Evolutionary conservation across 2,113 vertebrate genomes (phyloP).

Genomic region (Actenoides lindsayi): DNA sequence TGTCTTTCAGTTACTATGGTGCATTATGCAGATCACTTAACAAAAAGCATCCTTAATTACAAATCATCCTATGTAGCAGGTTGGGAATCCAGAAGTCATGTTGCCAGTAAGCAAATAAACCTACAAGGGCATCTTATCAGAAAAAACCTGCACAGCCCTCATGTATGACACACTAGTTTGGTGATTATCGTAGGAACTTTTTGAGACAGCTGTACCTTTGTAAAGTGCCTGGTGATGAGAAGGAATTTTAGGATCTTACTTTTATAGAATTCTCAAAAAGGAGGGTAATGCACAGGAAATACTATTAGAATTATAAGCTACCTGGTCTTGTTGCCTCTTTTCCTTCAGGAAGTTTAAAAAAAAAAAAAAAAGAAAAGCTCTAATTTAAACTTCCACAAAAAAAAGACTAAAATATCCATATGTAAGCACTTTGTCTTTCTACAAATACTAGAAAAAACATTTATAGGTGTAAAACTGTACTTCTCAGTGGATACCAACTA

Average conservation of each 20-base stretch:
- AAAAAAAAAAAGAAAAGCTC: background rate
- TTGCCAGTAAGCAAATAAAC: conserved; percentile 6
- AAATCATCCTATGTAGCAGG: background rate
- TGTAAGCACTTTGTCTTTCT: background rate
- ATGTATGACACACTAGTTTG: background rate
- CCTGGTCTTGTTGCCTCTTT: background rate
- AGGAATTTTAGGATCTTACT: background rate
- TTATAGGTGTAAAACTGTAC: background rate
- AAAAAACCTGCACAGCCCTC: background rate
- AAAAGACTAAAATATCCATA: background rate
- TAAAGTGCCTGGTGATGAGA: background rate
- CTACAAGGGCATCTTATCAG: background rate
- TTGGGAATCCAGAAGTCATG: background rate
- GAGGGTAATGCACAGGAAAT: background rate
- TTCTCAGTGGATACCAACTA: background rate
- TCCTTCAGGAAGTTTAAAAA: background rate
- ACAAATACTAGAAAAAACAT: background rate
- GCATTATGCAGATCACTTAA: conserved; percentile 5
- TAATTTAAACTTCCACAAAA: background rate
- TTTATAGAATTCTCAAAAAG: background rate
- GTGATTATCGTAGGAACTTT: background rate
- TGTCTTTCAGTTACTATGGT: background rate
- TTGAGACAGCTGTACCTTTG: background rate
- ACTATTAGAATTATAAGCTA: background rate
- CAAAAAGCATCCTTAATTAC: background rate